Evolutionary conservation across 92 coral and sea anemone genomes (phyloP).

Genomic region (Siderastrea siderea): DNA sequence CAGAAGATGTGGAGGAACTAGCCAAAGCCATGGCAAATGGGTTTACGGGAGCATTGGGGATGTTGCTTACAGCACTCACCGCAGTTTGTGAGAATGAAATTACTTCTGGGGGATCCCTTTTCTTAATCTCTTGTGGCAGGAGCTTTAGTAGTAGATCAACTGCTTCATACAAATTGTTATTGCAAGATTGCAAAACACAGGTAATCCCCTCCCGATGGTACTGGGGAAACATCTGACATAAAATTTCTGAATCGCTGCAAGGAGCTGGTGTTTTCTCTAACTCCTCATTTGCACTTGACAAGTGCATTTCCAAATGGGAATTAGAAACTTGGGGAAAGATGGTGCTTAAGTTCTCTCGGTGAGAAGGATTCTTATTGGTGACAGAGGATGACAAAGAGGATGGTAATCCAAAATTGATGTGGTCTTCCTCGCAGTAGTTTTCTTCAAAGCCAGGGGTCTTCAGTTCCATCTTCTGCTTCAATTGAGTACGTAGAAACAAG

Average conservation of each 20-base stretch:
- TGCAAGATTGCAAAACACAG: background rate
- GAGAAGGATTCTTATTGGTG: too few relatives aligned
- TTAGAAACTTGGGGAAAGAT: background rate
- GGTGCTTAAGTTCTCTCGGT: too few relatives aligned
- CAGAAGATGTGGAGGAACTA: background rate
- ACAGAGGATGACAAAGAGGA: background rate
- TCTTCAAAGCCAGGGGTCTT: background rate
- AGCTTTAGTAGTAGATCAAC: background rate
- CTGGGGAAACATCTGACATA: background rate
- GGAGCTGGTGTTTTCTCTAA: background rate
- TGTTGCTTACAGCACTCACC: background rate
- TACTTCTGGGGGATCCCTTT: background rate
- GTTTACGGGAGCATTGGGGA: background rate
- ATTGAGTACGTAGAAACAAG: background rate
- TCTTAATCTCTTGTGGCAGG: background rate
- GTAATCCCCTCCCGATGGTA: background rate
- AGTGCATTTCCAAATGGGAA: background rate
- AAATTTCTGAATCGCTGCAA: background rate
- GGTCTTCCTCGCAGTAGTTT: background rate
- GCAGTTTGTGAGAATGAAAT: background rate
- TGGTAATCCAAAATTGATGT: background rate
- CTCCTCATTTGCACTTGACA: conserved; percentile 4
- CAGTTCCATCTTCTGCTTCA: background rate
- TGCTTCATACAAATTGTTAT: too few relatives aligned
- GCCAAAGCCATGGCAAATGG: conserved; percentile 1